Base-by-base conservation (phyloP, 2,797 vertebrate genomes). In the Hypotaenidia philippensis region DNA sequence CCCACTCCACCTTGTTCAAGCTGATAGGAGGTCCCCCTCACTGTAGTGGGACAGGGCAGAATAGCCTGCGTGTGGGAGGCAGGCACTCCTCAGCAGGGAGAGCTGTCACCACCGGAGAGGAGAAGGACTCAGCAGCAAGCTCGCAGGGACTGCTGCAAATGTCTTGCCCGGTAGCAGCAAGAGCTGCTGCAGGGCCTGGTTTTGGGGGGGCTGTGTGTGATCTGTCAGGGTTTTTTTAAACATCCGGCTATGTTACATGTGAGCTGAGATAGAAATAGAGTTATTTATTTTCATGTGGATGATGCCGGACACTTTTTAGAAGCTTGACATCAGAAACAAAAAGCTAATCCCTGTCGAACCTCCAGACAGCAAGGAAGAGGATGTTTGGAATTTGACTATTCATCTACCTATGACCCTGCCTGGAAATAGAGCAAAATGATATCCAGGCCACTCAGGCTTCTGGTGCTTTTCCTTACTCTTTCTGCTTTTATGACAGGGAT, bases 351-450 rank as follows among this genome's bases (percentile, higher is more conserved):
- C 32, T 4, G 25, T 27, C 65, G 93, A 96, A 96, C 49, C 63
- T 95, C 91, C 94, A 96, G 91, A 97, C 76, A n/a, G 92, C 84
- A 57, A 97, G 98, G 98, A 98, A 98, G 89, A 98, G 98, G 98
- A 98, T 98, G 98, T 98, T 98, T 98, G 97, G 97, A 97, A 97
- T 95, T 94, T 95, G 93, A 77, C 84, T 94, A 90, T 94, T 92
- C 87, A 91, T 95, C 93, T 96, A 97, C 96, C 96, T 97, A 79
- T 93, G 90, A 87, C 63, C 53, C 47, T 77, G 92, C 74, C 87
- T 89, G 89, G 74, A 86, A 94, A 89, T 36, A 96, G 77, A 90
- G 86, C 60, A 86, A 90, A 93, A 88, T 57, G 32, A 90, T 92
- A 94, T 59, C 92, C 50, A 71, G 82, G 85, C 57, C 1, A 4